A percentile compares a stretch with the other conserved stretches of the same genome.
phyloP scores from a whole-genome alignment of 2,888 invertebrate genomes.

The Deroplatys truncata region DNA sequence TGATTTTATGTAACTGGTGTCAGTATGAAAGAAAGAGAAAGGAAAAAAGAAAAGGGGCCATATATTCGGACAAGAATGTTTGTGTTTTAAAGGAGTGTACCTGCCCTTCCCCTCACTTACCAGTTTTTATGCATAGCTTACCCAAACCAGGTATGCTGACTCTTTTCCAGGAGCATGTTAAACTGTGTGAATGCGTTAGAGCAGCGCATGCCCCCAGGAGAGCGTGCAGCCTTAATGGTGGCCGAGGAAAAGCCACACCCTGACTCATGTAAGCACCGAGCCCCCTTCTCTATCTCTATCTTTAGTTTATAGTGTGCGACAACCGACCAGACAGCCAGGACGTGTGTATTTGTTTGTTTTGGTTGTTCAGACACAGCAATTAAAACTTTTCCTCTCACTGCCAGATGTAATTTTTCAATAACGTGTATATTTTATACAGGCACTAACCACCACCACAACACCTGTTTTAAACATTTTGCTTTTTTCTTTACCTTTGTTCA shows the following conservation, averaged over 20 bases:
- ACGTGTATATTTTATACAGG: neutral
- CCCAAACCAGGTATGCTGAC: slow-evolving; percentile 48
- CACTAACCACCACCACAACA: slow-evolving; percentile 11
- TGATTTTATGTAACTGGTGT: neutral
- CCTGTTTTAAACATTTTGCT: neutral
- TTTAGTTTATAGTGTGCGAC: neutral
- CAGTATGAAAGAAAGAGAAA: neutral
- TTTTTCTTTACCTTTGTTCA: neutral
- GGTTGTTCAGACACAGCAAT: neutral
- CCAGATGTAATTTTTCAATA: neutral
- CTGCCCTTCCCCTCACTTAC: slow-evolving; percentile 1
- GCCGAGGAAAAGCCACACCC: slow-evolving; percentile 74
- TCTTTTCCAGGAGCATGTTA: slow-evolving; percentile 84
- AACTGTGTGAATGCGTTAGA: slow-evolving; percentile 92
- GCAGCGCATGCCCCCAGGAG: slow-evolving; percentile 79
- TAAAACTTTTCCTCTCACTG: neutral
- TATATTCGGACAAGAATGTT: neutral
- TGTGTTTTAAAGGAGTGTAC: neutral
- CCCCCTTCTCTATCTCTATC: slow-evolving; percentile 35
- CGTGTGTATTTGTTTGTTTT: neutral
- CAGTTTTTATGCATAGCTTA: slow-evolving; percentile 45
- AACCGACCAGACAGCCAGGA: neutral
- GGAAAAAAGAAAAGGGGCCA: neutral
- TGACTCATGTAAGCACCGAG: slow-evolving; percentile 69
- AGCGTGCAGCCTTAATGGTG: slow-evolving; percentile 71